Evolutionary conservation across 2,113 vertebrate species (phyloP), one percentile per base, ranked within the genome.

Genomic region (Apus apus): DNA sequence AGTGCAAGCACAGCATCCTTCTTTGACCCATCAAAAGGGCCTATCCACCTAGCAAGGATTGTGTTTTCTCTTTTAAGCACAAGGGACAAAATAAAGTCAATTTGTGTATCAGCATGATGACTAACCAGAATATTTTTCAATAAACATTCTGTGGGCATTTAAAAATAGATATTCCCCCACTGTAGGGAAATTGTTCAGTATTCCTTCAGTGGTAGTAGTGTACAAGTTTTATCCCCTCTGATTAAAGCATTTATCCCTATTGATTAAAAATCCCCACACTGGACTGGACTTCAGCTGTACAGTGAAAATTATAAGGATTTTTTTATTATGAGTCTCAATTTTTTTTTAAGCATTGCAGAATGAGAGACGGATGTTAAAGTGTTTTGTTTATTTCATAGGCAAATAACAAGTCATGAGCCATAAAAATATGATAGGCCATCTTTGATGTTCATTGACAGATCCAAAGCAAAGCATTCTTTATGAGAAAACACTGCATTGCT

Each of bases 401-500:
- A 91, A 79, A 71, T 84, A 64, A 23, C 51, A 91, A 80, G 83
- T 61, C 1, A 3, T 66, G 65, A 13, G 5, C 74, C 73, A n/a
- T 77, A 74, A 85, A 84, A 89, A 87, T 0, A 0, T 38, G 57
- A 70, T 73, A 76, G 89, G 73, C 79, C 46, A 21, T 77, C 30
- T 82, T 45, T 87, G 91, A 56, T 62, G 40, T 64, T 87, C 77
- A 46, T 53, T 60, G 84, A 82, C 76, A 81, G 75, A 91, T 67
- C 82, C 48, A 57, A 95, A 96, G 87, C 48, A 77, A 80, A 84
- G 54, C 81, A 21, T 87, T 89, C 67, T 71, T 84, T 77, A 88
- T 83, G 76, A 95, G 93, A 72, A 91, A 91, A 76, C 73, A 20
- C 81, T 54, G 62, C 91, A 23, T 85, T 67, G 79, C 87, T 97